Evolutionary conservation across 2,113 vertebrate species (phyloP).

Genomic region (Microcebus ravelobensis): DNA sequence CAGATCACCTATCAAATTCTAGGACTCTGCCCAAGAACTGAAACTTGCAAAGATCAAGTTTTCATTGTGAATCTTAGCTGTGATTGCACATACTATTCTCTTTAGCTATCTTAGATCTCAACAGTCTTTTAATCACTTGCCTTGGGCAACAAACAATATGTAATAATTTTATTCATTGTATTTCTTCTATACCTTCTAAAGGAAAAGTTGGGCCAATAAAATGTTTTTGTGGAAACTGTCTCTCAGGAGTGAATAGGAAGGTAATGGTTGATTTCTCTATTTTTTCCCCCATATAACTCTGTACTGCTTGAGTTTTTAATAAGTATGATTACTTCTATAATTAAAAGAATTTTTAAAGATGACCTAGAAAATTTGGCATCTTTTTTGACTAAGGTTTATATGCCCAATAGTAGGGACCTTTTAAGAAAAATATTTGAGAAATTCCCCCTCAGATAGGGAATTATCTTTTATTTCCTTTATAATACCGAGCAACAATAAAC

Average conservation of each 20-base stretch:
- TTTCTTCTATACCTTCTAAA: conserved; percentile 17
- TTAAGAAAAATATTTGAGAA: neutral
- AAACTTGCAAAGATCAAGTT: conserved; percentile 18
- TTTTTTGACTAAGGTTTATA: neutral
- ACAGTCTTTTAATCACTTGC: conserved; percentile 47
- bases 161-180: conserved; percentile 59
- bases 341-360: conserved; percentile 16
- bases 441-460: neutral
- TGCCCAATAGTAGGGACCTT: neutral
- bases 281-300: neutral
- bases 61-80: neutral
- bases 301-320: conserved; percentile 7
- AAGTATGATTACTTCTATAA: conserved; percentile 29
- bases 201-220: conserved; percentile 14
- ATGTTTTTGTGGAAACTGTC: neutral
- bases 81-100: neutral
- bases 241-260: neutral
- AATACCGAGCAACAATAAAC: conserved; percentile 28
- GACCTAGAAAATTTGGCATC: conserved; percentile 11
- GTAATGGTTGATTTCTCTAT: neutral
- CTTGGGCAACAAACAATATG: conserved; percentile 23
- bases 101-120: neutral
- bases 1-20: neutral
- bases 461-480: neutral
- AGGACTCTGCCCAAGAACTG: neutral